Percentiles rank a stretch among this genome's conserved stretches.
phyloP scores from a whole-genome alignment of 37 sponge, comb jelly and placozoan genomes.

The Eunapius fragilis region DNA sequence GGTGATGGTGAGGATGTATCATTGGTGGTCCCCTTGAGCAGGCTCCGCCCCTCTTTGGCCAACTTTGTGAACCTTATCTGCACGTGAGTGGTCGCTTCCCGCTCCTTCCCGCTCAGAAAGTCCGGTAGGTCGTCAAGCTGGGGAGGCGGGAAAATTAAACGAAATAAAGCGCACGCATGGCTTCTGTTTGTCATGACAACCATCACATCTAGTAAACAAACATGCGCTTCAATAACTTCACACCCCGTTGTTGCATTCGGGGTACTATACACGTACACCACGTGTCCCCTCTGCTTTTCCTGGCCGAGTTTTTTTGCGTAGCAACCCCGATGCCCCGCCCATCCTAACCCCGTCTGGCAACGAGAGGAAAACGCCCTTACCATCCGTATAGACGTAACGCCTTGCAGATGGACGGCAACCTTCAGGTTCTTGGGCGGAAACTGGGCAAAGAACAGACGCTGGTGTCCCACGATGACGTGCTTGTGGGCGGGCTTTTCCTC shows the following conservation, averaged over 20 bases:
- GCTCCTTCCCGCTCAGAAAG: slow-evolving; percentile 65
- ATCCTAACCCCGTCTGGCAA: no score
- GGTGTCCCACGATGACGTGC: slow-evolving; percentile 48
- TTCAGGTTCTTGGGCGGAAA: slow-evolving; percentile 53
- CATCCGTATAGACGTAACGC: slow-evolving; percentile 26
- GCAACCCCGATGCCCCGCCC: no score
- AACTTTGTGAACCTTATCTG: slow-evolving; percentile 30
- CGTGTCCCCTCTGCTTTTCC: no score
- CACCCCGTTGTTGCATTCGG: no score
- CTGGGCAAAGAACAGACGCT: slow-evolving; percentile 44
- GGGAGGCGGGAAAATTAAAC: background rate
- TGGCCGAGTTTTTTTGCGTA: no score
- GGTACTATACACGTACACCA: no score
- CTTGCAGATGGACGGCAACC: slow-evolving; percentile 22
- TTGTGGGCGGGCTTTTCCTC: slow-evolving; percentile 52
- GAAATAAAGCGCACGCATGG: background rate
- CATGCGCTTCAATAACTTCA: no score
- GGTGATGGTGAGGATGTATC: no score
- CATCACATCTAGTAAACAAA: background rate
- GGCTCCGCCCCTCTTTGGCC: background rate
- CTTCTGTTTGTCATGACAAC: background rate
- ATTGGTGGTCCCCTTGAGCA: background rate
- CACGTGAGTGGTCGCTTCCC: slow-evolving; percentile 57
- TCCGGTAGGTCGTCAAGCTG: slow-evolving; percentile 56
- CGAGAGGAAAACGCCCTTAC: slow-evolving; percentile 8